These are phyloP conservation scores for Apis florea DNA, from an alignment of 1,140 invertebrate species.

Conservation along the genomic window DNA sequence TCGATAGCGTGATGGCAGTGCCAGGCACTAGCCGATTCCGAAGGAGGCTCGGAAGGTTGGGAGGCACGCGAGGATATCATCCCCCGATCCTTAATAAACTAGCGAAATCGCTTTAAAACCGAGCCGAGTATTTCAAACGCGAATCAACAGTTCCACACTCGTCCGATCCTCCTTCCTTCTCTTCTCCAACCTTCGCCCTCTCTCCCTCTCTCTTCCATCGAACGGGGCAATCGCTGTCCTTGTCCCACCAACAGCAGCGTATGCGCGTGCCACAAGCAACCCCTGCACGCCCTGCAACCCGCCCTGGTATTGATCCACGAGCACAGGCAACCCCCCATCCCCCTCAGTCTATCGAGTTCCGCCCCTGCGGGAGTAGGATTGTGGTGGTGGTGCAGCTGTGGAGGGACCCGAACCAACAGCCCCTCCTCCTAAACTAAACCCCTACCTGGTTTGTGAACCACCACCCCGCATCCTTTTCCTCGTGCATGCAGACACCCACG, in stretches of 20 bases:
- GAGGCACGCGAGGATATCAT: constrained; percentile 23
- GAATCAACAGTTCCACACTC: constrained; percentile 52
- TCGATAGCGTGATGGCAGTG: constrained; percentile 28
- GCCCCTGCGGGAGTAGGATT: constrained; percentile 48
- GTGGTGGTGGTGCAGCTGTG: constrained; percentile 35
- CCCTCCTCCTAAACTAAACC: constrained; percentile 54
- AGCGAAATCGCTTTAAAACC: constrained; percentile 43
- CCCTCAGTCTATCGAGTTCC: constrained; percentile 45
- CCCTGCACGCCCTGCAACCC: constrained; percentile 57
- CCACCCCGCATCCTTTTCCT: constrained; percentile 18
- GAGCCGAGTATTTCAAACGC: constrained; percentile 21
- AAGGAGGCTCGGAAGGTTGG: background rate
- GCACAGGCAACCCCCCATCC: constrained; percentile 42
- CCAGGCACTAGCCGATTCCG: constrained; percentile 32
- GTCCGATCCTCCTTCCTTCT: constrained; percentile 32
- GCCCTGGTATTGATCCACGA: constrained; percentile 63
- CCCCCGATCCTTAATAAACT: constrained; percentile 39
- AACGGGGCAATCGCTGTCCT: constrained; percentile 21
- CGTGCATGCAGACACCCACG: constrained; percentile 18
- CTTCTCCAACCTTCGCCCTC: background rate
- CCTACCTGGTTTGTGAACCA: constrained; percentile 25
- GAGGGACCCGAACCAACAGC: constrained; percentile 55
- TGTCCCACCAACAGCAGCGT: constrained; percentile 35
- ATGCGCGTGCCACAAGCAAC: constrained; percentile 59
- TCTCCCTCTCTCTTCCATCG: background rate